These are phyloP conservation scores for Phortica okadai DNA, from an alignment of 2,888 invertebrate genomes.

Conservation along the genomic window DNA sequence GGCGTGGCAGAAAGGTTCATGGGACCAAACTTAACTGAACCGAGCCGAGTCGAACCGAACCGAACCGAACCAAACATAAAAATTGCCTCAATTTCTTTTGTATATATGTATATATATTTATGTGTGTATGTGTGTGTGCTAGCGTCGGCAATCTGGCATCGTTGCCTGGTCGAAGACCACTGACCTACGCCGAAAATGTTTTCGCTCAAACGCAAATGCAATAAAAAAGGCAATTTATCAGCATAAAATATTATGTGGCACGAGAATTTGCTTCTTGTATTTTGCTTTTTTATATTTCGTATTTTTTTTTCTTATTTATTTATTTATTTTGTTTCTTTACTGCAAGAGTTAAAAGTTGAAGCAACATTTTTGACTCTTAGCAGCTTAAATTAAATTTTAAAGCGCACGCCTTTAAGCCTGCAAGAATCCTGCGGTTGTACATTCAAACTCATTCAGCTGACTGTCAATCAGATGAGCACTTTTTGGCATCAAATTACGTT, in stretches of 20 bases:
- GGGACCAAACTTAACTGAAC: slow-evolving; percentile 2
- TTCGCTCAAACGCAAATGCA: slow-evolving; percentile 69
- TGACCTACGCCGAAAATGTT: slow-evolving; percentile 66
- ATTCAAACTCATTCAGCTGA: not conserved
- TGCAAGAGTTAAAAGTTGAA: slow-evolving; percentile 52
- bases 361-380: not conserved
- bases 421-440: not conserved
- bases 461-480: not conserved
- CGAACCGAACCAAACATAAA: not conserved
- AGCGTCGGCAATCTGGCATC: not conserved
- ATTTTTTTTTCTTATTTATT: slow-evolving; percentile 43
- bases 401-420: not conserved
- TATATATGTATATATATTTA: not conserved
- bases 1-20: slow-evolving; percentile 17
- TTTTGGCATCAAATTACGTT: not conserved
- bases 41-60: not conserved
- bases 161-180: slow-evolving; percentile 44
- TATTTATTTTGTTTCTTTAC: slow-evolving; percentile 5
- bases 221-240: slow-evolving; percentile 69
- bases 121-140: not conserved
- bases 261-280: slow-evolving; percentile 62
- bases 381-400: no score
- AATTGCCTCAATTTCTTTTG: not conserved
- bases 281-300: slow-evolving; percentile 19
- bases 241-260: slow-evolving; percentile 71